phyloP scores from a whole-genome alignment of 2,113 vertebrate species.

The Physeter macrocephalus region DNA sequence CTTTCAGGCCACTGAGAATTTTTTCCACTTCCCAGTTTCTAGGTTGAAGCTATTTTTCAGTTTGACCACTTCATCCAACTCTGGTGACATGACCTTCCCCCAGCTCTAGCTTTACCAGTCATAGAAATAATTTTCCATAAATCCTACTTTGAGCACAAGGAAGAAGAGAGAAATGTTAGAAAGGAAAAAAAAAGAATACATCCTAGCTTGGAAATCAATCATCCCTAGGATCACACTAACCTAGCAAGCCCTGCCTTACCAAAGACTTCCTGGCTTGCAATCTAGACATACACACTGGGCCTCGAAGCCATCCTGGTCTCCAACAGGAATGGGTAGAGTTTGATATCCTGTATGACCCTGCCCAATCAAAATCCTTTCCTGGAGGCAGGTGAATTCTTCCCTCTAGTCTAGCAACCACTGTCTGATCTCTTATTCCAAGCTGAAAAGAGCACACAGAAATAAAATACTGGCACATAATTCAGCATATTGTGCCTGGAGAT shows the following conservation, averaged over 20 bases:
- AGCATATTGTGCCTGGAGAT: background rate
- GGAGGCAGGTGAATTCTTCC: background rate
- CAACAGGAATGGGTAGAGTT: background rate
- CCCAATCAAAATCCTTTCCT: background rate
- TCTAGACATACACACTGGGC: background rate
- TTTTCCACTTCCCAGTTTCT: slow-evolving; percentile 25
- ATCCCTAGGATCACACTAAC: background rate
- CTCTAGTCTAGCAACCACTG: background rate
- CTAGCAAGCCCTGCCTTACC: background rate
- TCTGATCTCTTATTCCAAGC: background rate
- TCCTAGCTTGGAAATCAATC: slow-evolving; percentile 41
- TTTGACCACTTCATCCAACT: slow-evolving; percentile 62
- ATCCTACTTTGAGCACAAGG: slow-evolving; percentile 50
- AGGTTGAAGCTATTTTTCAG: slow-evolving; percentile 56
- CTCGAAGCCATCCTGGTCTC: background rate
- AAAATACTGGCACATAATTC: background rate
- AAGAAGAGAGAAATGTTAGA: slow-evolving; percentile 49
- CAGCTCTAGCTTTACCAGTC: slow-evolving; percentile 40
- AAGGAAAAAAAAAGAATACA: slow-evolving; percentile 41
- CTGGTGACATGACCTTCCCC: slow-evolving; percentile 44
- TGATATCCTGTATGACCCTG: background rate
- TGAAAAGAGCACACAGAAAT: background rate
- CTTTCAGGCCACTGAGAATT: slow-evolving; percentile 23
- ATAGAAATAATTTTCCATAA: slow-evolving; percentile 70
- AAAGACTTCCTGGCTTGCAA: background rate